Conservation (phyloP, 2,797 vertebrate genomes). For the Labeo calbasu region DNA sequence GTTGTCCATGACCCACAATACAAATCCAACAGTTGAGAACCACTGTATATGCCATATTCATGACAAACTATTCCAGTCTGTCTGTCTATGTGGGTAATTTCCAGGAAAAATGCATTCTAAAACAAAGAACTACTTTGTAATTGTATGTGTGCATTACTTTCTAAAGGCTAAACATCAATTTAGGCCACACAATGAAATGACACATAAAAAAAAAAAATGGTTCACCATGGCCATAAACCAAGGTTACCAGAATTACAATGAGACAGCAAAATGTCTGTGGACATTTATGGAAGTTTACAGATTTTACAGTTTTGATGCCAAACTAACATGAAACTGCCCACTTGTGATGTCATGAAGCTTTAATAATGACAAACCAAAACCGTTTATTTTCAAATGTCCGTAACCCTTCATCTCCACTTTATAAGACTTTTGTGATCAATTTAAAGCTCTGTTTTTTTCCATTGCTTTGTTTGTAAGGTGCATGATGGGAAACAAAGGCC, state of each 20-base stretch:
- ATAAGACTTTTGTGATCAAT: constrained; percentile 12
- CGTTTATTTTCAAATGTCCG: background rate
- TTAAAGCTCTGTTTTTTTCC: constrained; percentile 44
- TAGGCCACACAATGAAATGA: background rate
- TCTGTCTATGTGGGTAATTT: background rate
- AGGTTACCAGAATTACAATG: constrained; percentile 17
- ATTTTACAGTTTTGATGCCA: background rate
- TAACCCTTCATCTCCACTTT: background rate
- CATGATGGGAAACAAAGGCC: constrained; percentile 44
- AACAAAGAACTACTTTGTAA: constrained; percentile 1
- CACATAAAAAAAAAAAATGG: background rate
- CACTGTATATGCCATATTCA: background rate
- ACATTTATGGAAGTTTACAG: background rate
- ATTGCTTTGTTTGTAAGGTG: constrained; percentile 44
- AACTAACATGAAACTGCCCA: background rate
- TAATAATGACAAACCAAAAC: background rate
- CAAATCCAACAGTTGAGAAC: background rate
- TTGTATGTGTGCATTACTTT: background rate
- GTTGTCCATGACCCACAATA: background rate
- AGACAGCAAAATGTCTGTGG: background rate
- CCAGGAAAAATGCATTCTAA: background rate
- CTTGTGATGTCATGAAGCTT: background rate
- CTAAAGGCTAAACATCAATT: background rate
- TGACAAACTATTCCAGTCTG: background rate
- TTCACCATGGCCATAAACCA: background rate